These are phyloP conservation scores for Bubo scandiacus DNA, from an alignment of 2,113 vertebrate genomes.

Conservation along the genomic window DNA sequence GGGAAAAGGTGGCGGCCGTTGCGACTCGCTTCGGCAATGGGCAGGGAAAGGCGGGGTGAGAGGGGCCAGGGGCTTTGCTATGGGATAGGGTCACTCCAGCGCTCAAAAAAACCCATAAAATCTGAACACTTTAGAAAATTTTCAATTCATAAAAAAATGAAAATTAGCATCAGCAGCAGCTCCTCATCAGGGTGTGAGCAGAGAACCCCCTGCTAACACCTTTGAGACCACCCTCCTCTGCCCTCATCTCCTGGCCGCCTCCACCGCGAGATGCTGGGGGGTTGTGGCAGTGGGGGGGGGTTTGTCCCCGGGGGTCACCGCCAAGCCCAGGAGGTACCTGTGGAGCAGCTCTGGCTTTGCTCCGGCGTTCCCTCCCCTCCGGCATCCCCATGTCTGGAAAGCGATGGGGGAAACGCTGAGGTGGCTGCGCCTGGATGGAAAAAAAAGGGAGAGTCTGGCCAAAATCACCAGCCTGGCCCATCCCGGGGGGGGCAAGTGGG, in stretches of 20 bases:
- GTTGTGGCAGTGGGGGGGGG: too few relatives aligned
- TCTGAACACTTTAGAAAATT: not conserved
- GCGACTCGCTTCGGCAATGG: rapidly evolving
- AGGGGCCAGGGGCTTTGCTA: not conserved
- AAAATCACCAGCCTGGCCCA: too few relatives aligned
- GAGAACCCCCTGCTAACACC: too few relatives aligned
- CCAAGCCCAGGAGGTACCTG: too few relatives aligned
- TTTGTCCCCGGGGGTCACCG: too few relatives aligned
- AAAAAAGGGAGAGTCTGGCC: too few relatives aligned
- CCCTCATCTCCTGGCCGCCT: too few relatives aligned
- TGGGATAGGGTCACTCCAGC: not conserved
- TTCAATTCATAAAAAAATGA: not conserved
- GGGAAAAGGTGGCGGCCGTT: not conserved
- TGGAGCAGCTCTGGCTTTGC: too few relatives aligned
- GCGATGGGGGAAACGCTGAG: too few relatives aligned
- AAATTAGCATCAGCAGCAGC: not conserved
- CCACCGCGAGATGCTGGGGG: too few relatives aligned
- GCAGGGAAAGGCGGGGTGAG: not conserved
- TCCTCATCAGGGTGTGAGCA: too few relatives aligned
- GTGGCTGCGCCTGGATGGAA: not conserved
- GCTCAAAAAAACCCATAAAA: not conserved
- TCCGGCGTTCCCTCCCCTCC: not conserved
- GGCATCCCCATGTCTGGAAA: not conserved
- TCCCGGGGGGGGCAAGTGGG: not conserved
- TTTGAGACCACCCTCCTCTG: too few relatives aligned